phyloP scores from a whole-genome alignment of 2,888 invertebrate species.

The Archips xylosteana region DNA sequence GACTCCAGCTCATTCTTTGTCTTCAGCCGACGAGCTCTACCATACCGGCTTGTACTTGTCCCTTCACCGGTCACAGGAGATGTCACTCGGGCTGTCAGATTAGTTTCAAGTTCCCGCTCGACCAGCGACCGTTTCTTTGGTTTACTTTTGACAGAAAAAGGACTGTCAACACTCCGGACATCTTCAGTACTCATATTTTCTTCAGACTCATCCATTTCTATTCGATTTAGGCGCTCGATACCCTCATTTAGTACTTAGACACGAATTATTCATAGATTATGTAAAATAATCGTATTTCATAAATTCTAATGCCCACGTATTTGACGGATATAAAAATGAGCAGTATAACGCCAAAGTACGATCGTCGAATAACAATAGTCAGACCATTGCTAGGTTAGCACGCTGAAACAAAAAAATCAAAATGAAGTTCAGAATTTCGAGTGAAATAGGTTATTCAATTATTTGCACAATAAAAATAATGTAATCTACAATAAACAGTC shows the following conservation, averaged over 20 bases:
- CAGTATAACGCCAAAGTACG: conserved; percentile 52
- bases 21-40: conserved; percentile 85
- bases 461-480: conserved; percentile 56
- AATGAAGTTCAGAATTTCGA: conserved; percentile 76
- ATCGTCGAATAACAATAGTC: conserved; percentile 55
- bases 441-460: conserved; percentile 73
- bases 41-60: conserved; percentile 85
- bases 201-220: conserved; percentile 74
- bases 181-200: conserved; percentile 68
- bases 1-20: conserved; percentile 70
- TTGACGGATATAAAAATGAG: conserved; percentile 50
- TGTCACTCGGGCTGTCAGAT: conserved; percentile 71
- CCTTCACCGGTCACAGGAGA: conserved; percentile 65
- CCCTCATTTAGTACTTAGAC: conserved; percentile 53
- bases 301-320: conserved; percentile 43
- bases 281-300: conserved; percentile 53
- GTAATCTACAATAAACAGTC: conserved; percentile 41
- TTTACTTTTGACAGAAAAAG: conserved; percentile 58
- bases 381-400: conserved; percentile 52
- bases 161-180: conserved; percentile 53
- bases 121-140: conserved; percentile 76
- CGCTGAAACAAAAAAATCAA: conserved; percentile 81
- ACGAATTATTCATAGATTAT: conserved; percentile 55
- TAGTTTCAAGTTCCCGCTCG: conserved; percentile 78
- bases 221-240: conserved; percentile 43